Evolutionary conservation across 1,140 invertebrate species (phyloP), one percentile per base, ranked within the genome.

Genomic region (Paraescarpia echinospica): DNA sequence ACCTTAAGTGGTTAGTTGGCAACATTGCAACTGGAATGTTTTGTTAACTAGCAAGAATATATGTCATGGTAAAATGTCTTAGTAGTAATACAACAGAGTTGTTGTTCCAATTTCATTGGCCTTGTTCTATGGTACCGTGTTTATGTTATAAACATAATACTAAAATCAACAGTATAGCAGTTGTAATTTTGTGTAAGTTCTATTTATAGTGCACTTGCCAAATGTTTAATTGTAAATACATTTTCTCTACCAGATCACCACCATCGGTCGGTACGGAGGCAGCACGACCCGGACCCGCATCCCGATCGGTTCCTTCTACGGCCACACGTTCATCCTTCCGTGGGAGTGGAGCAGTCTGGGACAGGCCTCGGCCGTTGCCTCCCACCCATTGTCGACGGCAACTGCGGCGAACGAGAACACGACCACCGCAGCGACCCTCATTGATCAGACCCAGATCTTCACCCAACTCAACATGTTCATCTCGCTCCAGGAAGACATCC

Each of bases 251-350:
- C 35, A 96, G 96, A 95, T 96, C 91, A 96, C 96, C 89, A 98
- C 98, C 1, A 98, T 98, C 93, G 98, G 98, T 35, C 97, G 98
- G 14, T 98, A 98, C 95, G 98, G 98, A 92, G 98, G 98, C 98
- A 98, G 98, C 88, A 97, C 98, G 0, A 98, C 98, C 35, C 97
- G 98, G 94, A 98, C 98, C 94, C 97, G 98, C 95, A 98, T 99
- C 92, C 98, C 98, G 0, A 96, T 99, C 34, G 98, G 98, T n/a
- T 97, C 97, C 95, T 99, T 99, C 96, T 99, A 98, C 95, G 98
- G 98, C 1, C 98, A 99, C 95, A 97, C 98, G 89, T 97, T 98
- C 35, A 97, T 98, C 91, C 95, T 98, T 88, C 97, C 97, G 9
- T 97, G 97, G 94, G 95, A 97, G 97, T 96, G 96, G 94, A 41